Conservation (phyloP, 1,140 invertebrate species). For the Temnothorax nylanderi region DNA sequence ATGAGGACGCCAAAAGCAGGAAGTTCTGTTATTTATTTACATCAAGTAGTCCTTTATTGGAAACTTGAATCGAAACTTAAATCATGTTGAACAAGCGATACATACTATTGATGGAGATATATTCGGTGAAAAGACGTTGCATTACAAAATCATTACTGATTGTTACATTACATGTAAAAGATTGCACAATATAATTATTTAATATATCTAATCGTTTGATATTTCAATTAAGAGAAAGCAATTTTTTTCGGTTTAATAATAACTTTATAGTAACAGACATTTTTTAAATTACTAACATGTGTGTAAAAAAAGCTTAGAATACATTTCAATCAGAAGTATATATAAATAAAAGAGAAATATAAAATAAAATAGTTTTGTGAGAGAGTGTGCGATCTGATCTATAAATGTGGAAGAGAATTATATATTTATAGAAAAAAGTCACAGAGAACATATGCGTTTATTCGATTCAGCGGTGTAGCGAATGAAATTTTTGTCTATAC, state of each 20-base stretch:
- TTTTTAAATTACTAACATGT: not conserved
- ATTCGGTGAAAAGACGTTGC: not conserved
- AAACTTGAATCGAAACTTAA: constrained; percentile 14
- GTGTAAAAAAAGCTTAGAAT: not conserved
- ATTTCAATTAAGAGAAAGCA: not conserved
- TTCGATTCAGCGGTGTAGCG: not conserved
- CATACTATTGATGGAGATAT: not conserved
- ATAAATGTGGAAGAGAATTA: not conserved
- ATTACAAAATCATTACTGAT: not conserved
- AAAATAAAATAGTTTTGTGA: not conserved
- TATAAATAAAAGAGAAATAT: too few relatives aligned
- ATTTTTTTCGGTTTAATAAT: not conserved
- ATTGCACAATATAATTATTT: not conserved
- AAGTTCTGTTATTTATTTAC: constrained; percentile 37
- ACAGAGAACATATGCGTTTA: not conserved
- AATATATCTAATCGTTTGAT: not conserved
- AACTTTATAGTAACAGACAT: not conserved
- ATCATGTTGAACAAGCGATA: not conserved
- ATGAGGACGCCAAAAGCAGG: not conserved
- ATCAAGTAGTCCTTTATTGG: constrained; percentile 29
- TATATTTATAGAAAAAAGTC: constrained; percentile 1
- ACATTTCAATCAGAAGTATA: not conserved
- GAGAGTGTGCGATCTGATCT: not conserved
- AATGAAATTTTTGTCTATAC: constrained; percentile 5
- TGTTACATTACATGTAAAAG: not conserved